Evolutionary conservation across 1,140 invertebrate genomes (phyloP), one percentile per base, ranked within the genome.

Genomic region (Drosophila teissieri): DNA sequence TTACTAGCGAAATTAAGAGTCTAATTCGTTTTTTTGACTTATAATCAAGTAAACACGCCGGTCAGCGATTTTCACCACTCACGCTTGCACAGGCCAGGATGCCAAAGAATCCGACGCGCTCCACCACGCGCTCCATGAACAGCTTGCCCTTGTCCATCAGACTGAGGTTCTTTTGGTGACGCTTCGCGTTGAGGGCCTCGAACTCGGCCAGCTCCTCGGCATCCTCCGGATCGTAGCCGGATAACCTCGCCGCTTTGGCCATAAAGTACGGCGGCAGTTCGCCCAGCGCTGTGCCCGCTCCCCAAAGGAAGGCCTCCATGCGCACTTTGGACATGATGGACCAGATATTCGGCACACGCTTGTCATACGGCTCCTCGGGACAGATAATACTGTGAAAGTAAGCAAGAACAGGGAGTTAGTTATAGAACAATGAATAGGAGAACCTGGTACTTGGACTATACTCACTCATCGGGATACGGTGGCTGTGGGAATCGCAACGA

Each of bases 241-340:
- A 97, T 3, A 97, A 93, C 49, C 97, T 93, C 12, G 98, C 97
- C 7, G 98, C 98, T 73, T 97, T 94, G 4, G 99, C 98, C 98
- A 99, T 99, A 92, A 99, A 99, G 94, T 99, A 97, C 0, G 96
- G 96, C 12, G 98, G 99, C 58, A 99, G 93, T 93, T 99, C 99
- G 4, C 99, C 99, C 24, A 99, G 93, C 0, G 99, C 99, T 2
- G 99, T 99, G 6, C 99, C 99, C 51, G 97, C 96, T 15, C 99
- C 98, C 99, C 99, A 99, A 93, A 99, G 96, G 93, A 99, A 97
- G 2, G 98, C 97, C 94, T 99, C 99, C 40, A 99, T 92, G n/a
- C 84, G 80, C 11, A 99, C 98, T 93, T 99, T 99, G 27, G 96
- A 95, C 96, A 99, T 98, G 65, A 99, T 99, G 69, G 95, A 96